Evolutionary conservation across 2,888 invertebrate species (phyloP).

Genomic region (Lasioglossum vierecki): DNA sequence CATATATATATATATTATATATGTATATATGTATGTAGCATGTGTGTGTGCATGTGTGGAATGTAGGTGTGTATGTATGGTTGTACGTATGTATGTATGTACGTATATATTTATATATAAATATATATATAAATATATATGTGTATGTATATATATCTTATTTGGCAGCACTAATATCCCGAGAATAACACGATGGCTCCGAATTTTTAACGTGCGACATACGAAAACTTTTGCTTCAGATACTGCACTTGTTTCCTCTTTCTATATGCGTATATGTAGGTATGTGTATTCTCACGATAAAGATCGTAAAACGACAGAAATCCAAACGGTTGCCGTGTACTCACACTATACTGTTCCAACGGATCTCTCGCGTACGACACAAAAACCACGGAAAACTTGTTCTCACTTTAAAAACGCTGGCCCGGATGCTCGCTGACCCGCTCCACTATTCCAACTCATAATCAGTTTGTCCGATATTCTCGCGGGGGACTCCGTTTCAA

Average conservation of each 20-base stretch:
- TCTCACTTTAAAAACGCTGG: slow-evolving; percentile 71
- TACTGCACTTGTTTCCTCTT: slow-evolving; percentile 51
- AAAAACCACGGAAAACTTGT: slow-evolving; percentile 65
- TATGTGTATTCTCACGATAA: slow-evolving; percentile 29
- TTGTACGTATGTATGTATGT: neutral
- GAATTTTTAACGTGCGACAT: slow-evolving; percentile 43
- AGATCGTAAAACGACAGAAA: slow-evolving; percentile 29
- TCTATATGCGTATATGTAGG: slow-evolving; percentile 13
- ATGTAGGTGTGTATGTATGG: neutral
- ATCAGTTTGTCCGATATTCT: slow-evolving; percentile 59
- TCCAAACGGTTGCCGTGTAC: slow-evolving; percentile 12
- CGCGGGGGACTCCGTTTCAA: slow-evolving; percentile 49
- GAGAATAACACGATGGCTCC: slow-evolving; percentile 44
- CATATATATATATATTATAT: neutral
- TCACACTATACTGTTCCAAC: slow-evolving; percentile 61
- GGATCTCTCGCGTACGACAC: slow-evolving; percentile 57
- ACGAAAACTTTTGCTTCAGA: slow-evolving; percentile 22
- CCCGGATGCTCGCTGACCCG: slow-evolving; percentile 67
- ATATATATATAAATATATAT: neutral
- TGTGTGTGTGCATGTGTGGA: neutral
- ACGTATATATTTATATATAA: neutral
- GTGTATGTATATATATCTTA: neutral
- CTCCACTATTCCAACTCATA: slow-evolving; percentile 73
- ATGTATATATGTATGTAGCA: neutral
- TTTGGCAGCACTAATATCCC: slow-evolving; percentile 56